Base-by-base conservation (phyloP, 1,140 invertebrate species). In the Drosophila ambigua region DNA sequence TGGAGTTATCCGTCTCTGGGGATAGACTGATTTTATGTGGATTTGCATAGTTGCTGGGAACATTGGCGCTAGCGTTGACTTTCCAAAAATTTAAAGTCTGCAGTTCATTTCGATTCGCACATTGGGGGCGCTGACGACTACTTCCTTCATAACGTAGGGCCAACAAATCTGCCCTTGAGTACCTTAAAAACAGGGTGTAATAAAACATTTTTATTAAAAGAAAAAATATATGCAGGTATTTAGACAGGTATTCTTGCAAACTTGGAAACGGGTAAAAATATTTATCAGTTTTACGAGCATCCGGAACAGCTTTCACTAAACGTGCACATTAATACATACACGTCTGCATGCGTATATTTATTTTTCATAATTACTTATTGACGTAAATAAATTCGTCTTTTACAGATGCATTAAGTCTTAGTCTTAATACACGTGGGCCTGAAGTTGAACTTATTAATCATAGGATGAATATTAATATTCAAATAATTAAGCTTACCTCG, bases 61-160 rank as follows among this genome's bases (percentile, higher is more conserved):
- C 43, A 16, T n/a, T 41, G 9, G 50, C 31, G 28, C 46, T 51
- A 0, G 51, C 31, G 43, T 62, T 69, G 0, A 60, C 50, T 68
- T 85, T 91, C 90, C 90, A 91, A 53, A 91, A 79, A 52, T 77
- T 54, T 26, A 91, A 61, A 4, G 54, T 72, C 15, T 90, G 83
- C 4, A 91, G 20, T 5, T 89, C 80, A 6, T 45, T 52, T 52
- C 66, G 75, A 13, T 68, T 68, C 4, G 68, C 58, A 74, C 83
- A 90, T 39, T 60, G 72, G 2, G 90, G 90, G 39, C 90, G 75
- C 26, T 64, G 76, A 5, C 73, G 61, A 9, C 87, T 66, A 31
- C 44, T 65, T 24, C 66, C 66, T n/a, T 83, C 90, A 51, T 83
- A 85, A 15, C 90, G 75, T 6, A 91, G 45, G 8, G 77, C 67